These are phyloP conservation scores for Schizothorax lantsangensis DNA, from an alignment of 2,797 vertebrate species.

Conservation along the genomic window DNA sequence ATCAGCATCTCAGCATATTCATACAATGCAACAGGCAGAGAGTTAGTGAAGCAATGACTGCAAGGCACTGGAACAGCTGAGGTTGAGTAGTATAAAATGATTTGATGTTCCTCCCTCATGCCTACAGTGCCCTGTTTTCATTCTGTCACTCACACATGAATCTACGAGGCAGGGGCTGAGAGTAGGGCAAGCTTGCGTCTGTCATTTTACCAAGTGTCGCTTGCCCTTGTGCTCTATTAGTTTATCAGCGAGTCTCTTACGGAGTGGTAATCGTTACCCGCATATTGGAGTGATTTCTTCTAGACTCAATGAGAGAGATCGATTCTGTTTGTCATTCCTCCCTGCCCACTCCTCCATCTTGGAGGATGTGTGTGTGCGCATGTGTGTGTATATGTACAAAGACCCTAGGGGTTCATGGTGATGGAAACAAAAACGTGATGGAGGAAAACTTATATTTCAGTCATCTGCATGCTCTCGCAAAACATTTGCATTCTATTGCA, in stretches of 20 bases:
- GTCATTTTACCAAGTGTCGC: conserved; percentile 44
- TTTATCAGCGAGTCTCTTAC: conserved; percentile 47
- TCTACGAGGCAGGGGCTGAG: conserved; percentile 49
- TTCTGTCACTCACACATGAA: conserved; percentile 59
- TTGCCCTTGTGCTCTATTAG: conserved; percentile 47
- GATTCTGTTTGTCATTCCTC: conserved; percentile 48
- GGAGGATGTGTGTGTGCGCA: neutral
- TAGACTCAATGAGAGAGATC: conserved; percentile 35
- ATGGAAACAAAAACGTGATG: neutral
- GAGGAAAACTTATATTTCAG: neutral
- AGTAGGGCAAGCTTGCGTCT: conserved; percentile 44
- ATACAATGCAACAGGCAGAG: conserved; percentile 15
- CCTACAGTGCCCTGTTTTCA: conserved; percentile 57
- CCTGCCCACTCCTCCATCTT: conserved; percentile 21
- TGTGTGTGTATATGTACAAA: neutral
- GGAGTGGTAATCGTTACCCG: conserved; percentile 51
- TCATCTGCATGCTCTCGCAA: neutral
- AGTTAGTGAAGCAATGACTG: conserved; percentile 34
- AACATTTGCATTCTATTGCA: neutral
- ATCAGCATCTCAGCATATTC: conserved; percentile 30
- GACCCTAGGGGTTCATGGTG: neutral
- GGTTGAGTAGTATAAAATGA: conserved; percentile 38
- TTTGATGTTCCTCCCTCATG: conserved; percentile 48
- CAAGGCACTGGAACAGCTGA: conserved; percentile 42
- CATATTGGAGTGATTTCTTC: conserved; percentile 53